Base-by-base conservation (phyloP, 2,888 invertebrate species). In the Pseudanteris insignis region DNA sequence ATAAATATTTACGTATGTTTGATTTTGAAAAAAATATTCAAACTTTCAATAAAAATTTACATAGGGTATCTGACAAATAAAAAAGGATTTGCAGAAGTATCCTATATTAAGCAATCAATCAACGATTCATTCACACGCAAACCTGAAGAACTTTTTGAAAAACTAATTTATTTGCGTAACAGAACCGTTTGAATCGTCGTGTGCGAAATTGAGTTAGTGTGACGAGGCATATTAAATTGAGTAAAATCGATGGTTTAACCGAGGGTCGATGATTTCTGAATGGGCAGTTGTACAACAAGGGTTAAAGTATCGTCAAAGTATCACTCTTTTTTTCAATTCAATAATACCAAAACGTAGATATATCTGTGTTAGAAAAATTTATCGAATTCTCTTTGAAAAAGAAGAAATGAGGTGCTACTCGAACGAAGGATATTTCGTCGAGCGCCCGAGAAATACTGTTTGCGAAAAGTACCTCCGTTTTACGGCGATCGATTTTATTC, bases 231-330 rank as follows among this genome's bases (percentile, higher is more conserved):
- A n/a, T n/a, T n/a, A n/a, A n/a, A n/a, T n/a, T n/a, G n/a, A n/a
- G n/a, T n/a, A n/a, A n/a, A n/a, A n/a, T 40, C 38, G 34, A 55
- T 30, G 34, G 41, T 41, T 48, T 48, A 28, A 21, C 10, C 11
- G 13, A 38, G n/a, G 40, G 61, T 58, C 59, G 63, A 48, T 44
- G 59, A 64, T 58, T 47, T 37, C 29, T 47, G 36, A 41, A 51
- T 54, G 63, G 38, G 60, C 51, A 60, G 65, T 64, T n/a, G 48
- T 64, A 65, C 54, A 63, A 61, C 61, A 51, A 66, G 33, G 65
- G 63, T 64, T 65, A 67, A 67, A 67, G 67, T 38, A 61, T 53
- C 62, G 54, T 33, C 34, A 43, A 59, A 57, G 64, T 63, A 55
- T 48, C 44, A 40, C 60, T 40, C 51, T 60, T 60, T 62, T 38